These are phyloP conservation scores for Pantala flavescens DNA, from an alignment of 1,140 invertebrate genomes.

Conservation along the genomic window DNA sequence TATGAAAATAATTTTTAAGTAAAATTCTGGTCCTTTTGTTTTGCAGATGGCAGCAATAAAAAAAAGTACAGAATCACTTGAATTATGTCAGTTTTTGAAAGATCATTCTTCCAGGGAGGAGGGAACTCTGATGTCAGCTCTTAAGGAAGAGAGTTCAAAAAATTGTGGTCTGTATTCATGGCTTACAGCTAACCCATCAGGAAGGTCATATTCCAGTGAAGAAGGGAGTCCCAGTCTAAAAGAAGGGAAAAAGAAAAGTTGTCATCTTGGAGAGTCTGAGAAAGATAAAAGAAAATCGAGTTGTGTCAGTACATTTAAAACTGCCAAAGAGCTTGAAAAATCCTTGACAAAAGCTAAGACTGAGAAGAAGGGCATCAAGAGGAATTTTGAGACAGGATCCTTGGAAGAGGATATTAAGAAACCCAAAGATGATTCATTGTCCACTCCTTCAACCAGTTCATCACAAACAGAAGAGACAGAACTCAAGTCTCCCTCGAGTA, in stretches of 20 bases:
- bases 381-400: not conserved
- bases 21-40: no score
- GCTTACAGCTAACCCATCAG: no score
- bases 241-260: not conserved
- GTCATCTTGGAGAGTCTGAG: not conserved
- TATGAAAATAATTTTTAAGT: no score
- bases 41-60: not conserved
- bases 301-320: not conserved
- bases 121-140: not conserved
- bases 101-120: not conserved
- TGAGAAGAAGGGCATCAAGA: not conserved
- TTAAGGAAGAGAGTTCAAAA: not conserved
- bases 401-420: no score
- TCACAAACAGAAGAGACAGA: no score
- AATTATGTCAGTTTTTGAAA: not conserved
- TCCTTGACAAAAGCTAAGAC: not conserved
- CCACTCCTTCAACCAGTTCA: no score
- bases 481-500: not conserved
- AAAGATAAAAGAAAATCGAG: not conserved
- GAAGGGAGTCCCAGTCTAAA: no score
- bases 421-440: no score
- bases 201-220: no score
- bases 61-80: not conserved
- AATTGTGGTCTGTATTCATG: no score
- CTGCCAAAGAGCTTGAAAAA: not conserved